Percentiles rank a stretch among this genome's conserved stretches.
phyloP scores from a whole-genome alignment of 2,888 invertebrate species.

The Pedicia rivosa region DNA sequence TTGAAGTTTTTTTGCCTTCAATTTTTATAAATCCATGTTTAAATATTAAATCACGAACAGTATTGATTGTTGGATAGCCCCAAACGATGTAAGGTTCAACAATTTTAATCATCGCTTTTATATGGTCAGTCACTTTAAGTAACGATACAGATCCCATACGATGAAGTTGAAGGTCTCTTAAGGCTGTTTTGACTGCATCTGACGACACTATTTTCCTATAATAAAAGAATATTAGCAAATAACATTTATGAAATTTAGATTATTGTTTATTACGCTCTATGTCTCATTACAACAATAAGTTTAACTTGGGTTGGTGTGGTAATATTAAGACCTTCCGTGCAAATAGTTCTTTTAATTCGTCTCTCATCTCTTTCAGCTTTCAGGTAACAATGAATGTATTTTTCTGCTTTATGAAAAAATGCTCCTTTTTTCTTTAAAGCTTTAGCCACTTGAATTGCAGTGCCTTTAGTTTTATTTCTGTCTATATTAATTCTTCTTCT shows the following conservation, averaged over 20 bases:
- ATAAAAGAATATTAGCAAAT: conserved; percentile 2
- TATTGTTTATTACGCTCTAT: conserved; percentile 19
- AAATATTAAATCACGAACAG: conserved; percentile 27
- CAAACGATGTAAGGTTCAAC: conserved; percentile 28
- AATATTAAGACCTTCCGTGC: conserved; percentile 4
- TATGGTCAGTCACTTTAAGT: conserved; percentile 24
- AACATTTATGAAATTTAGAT: background rate
- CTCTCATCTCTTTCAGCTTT: conserved; percentile 22
- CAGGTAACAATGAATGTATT: conserved; percentile 25
- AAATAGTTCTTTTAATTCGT: conserved; percentile 7
- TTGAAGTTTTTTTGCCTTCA: conserved; percentile 24
- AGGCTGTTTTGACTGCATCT: too few species aligned
- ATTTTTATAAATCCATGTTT: conserved; percentile 28
- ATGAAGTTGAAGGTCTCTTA: too few species aligned
- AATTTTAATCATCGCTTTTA: conserved; percentile 23
- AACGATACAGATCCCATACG: too few species aligned
- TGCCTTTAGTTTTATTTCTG: conserved; percentile 22
- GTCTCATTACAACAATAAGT: conserved; percentile 26
- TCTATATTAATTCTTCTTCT: conserved; percentile 26
- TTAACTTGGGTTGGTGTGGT: conserved; percentile 14
- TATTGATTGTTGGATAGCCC: conserved; percentile 24
- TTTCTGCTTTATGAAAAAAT: conserved; percentile 27
- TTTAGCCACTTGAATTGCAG: conserved; percentile 20
- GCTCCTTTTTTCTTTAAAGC: conserved; percentile 19
- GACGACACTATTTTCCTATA: conserved; percentile 26